Conservation (phyloP, 2,888 invertebrate genomes). For the Cancer borealis region DNA sequence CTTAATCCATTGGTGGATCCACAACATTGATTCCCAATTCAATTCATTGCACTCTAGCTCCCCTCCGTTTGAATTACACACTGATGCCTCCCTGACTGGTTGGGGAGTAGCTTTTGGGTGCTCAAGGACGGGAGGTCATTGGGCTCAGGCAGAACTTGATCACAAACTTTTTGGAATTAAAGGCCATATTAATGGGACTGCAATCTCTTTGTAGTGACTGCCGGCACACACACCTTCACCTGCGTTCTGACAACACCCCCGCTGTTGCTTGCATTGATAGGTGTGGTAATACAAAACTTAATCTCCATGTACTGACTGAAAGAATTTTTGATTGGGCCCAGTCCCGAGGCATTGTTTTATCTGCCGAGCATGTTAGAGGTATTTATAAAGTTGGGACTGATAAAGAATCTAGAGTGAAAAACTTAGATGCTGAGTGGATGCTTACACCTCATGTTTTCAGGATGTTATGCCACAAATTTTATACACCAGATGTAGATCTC, state of each 20-base stretch:
- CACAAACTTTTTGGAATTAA: too few species aligned
- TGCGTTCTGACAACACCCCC: not conserved
- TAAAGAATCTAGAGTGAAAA: too few species aligned
- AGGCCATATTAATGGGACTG: too few species aligned
- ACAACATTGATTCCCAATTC: not conserved
- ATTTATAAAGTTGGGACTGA: not conserved
- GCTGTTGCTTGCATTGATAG: not conserved
- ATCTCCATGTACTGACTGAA: not conserved
- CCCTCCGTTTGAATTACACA: not conserved
- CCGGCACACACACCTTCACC: too few species aligned
- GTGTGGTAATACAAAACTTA: not conserved
- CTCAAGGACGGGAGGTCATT: too few species aligned
- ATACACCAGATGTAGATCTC: not conserved
- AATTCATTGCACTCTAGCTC: not conserved
- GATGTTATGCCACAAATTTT: not conserved
- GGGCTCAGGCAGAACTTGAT: too few species aligned
- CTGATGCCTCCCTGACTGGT: conserved; percentile 15
- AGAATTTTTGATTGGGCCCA: not conserved
- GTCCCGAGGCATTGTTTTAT: not conserved
- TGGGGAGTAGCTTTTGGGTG: not conserved
- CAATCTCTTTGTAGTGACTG: too few species aligned
- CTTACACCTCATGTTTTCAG: not conserved
- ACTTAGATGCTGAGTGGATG: too few species aligned
- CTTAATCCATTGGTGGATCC: not conserved
- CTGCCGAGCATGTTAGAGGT: not conserved